These are phyloP conservation scores for Meriones psammophilus DNA, from an alignment of 2,797 vertebrate genomes.

Conservation along the genomic window DNA sequence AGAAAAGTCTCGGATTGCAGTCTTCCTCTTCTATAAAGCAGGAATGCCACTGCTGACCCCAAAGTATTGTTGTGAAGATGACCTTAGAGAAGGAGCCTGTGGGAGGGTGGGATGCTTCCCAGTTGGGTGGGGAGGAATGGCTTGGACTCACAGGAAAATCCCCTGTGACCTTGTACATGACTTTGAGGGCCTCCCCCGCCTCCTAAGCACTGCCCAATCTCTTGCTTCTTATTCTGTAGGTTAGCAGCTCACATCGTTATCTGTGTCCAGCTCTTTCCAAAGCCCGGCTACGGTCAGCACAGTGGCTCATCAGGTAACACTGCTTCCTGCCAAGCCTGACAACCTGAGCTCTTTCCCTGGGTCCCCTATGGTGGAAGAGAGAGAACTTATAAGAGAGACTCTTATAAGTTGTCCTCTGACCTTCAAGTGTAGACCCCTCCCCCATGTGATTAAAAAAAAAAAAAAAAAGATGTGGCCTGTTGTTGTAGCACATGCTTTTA, in stretches of 20 bases:
- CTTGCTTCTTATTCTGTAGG: not conserved
- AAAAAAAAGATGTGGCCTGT: not conserved
- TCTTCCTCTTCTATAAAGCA: not conserved
- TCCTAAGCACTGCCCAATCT: not conserved
- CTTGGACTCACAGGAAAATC: not conserved
- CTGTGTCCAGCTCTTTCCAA: not conserved
- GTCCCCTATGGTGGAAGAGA: not conserved
- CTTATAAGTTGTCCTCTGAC: not conserved
- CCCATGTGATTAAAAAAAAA: not conserved
- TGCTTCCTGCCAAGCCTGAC: no score
- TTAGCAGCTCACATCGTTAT: not conserved
- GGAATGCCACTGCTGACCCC: not conserved
- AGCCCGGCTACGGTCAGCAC: not conserved
- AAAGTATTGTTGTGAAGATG: not conserved
- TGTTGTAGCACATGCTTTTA: not conserved
- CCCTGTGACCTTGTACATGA: not conserved
- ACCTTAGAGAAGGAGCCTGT: not conserved
- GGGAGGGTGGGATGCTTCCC: not conserved
- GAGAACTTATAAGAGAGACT: no score
- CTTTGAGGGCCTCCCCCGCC: not conserved
- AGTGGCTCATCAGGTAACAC: no score
- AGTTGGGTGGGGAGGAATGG: not conserved
- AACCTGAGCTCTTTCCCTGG: no score
- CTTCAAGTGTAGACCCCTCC: not conserved
- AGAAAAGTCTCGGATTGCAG: not conserved